phyloP scores from a whole-genome alignment of 2,113 vertebrate species.

The Sterna hirundo region DNA sequence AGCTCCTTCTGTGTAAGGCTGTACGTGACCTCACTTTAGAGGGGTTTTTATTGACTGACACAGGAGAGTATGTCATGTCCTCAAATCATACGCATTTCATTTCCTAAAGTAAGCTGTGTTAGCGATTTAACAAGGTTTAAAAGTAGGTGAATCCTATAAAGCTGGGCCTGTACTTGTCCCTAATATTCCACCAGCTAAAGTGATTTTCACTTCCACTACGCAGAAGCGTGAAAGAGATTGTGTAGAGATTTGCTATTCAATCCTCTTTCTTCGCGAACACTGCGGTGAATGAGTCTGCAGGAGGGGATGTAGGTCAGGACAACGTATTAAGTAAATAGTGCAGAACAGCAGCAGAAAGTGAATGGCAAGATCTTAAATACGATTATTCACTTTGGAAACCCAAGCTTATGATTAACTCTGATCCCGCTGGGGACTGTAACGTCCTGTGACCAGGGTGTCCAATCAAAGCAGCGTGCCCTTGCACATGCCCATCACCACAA shows the following conservation, averaged over 20 bases:
- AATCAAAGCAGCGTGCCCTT: background rate
- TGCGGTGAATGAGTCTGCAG: slow-evolving; percentile 20
- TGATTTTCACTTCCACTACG: slow-evolving; percentile 19
- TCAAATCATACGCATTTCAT: slow-evolving; percentile 33
- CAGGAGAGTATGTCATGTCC: background rate
- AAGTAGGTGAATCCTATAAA: slow-evolving; percentile 45
- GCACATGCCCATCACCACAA: background rate
- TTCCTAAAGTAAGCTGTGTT: slow-evolving; percentile 45
- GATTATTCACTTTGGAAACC: slow-evolving; percentile 63
- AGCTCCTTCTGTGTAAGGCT: background rate
- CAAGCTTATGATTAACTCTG: slow-evolving; percentile 43
- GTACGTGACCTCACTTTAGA: background rate
- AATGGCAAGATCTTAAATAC: slow-evolving; percentile 44
- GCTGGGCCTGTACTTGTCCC: slow-evolving; percentile 1
- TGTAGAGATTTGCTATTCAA: slow-evolving; percentile 56
- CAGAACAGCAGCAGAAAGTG: slow-evolving; percentile 40
- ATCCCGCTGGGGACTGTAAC: background rate
- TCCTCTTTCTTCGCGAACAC: background rate
- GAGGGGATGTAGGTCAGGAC: slow-evolving; percentile 59
- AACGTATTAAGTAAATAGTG: slow-evolving; percentile 52
- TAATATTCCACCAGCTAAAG: slow-evolving; percentile 36
- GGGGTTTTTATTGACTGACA: slow-evolving; percentile 32
- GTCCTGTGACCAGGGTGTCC: background rate
- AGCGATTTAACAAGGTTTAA: slow-evolving; percentile 37
- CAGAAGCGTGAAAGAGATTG: slow-evolving; percentile 27